A percentile compares a stretch with the other conserved stretches of the same genome.
These are phyloP conservation scores for Palythoa grandis DNA, from an alignment of 92 coral and sea anemone species.

Conservation along the genomic window DNA sequence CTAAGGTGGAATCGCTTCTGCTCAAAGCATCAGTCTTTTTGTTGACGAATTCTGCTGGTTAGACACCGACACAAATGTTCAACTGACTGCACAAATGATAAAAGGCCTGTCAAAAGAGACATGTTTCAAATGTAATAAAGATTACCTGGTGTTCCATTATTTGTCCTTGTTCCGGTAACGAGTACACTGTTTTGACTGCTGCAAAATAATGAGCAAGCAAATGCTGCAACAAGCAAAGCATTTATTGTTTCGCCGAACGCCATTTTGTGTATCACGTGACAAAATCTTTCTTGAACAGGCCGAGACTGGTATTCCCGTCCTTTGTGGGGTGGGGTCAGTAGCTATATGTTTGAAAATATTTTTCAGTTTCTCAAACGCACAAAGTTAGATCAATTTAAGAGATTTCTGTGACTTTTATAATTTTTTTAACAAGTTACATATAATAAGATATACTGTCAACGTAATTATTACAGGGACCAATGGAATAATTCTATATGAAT, in stretches of 20 bases:
- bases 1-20: background rate
- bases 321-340: too few relatives aligned
- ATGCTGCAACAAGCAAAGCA: conserved; percentile 6
- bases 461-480: too few relatives aligned
- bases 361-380: too few relatives aligned
- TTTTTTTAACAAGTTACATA: too few relatives aligned
- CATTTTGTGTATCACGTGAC: conserved; percentile 24
- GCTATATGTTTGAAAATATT: too few relatives aligned
- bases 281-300: background rate
- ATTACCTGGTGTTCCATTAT: background rate
- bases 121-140: background rate
- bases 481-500: too few relatives aligned
- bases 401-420: too few relatives aligned
- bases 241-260: background rate
- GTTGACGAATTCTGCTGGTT: background rate
- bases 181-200: background rate
- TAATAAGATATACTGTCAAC: too few relatives aligned
- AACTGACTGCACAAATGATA: background rate
- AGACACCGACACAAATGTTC: too few relatives aligned
- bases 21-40: background rate
- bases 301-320: too few relatives aligned
- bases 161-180: background rate
- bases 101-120: background rate
- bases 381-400: too few relatives aligned
- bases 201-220: background rate